Evolutionary conservation across 1,140 invertebrate genomes (phyloP), one percentile per base, ranked within the genome.

Genomic region (Cyrtorhinus lividipennis): DNA sequence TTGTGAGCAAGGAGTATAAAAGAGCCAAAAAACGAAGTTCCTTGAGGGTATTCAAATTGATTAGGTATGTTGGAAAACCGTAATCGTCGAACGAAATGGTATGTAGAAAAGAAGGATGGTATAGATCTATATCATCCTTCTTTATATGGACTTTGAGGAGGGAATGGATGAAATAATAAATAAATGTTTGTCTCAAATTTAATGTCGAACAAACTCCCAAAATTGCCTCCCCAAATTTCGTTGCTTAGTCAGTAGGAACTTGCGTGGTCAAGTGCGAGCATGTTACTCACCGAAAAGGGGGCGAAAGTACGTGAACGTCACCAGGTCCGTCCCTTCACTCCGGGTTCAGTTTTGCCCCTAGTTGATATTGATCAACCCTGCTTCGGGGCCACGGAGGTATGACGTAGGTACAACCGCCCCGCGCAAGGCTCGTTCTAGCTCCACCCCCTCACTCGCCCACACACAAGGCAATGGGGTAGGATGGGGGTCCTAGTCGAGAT

Each of bases 291-390:
- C 48, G 48, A 22, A 8, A 53, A 20, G 48, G 48, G 48, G 20
- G 48, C 18, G 48, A 10, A 53, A 20, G 18, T 12, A 22, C 48
- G 48, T 53, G 48, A 53, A 53, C 10, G 10, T 53, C 48, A 22
- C 48, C 12, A 53, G 48, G 48, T 53, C 48, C 20, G 12, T 53
- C 48, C 48, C 48, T 53, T 53, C 48, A 53, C 48, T 53, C 48
- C 48, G 48, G 48, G 48, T 53, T 22, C 10, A 53, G 48, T 53
- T 53, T 53, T 53, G 48, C 48, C 48, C 48, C 20, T 53, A 12
- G 48, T 15, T 22, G 48, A 53, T 53, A 53, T 53, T 53, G 48
- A 53, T 53, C 48, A 53, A 53, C 48, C 20, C 10, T 5, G 20
- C 12, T 22, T 53, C 18, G 48, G 48, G 48, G 48, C 48, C 48